Percentiles rank a stretch among this genome's conserved stretches.
Evolutionary conservation across 92 coral and sea anemone species (phyloP).

Genomic region (Metridium senile): DNA sequence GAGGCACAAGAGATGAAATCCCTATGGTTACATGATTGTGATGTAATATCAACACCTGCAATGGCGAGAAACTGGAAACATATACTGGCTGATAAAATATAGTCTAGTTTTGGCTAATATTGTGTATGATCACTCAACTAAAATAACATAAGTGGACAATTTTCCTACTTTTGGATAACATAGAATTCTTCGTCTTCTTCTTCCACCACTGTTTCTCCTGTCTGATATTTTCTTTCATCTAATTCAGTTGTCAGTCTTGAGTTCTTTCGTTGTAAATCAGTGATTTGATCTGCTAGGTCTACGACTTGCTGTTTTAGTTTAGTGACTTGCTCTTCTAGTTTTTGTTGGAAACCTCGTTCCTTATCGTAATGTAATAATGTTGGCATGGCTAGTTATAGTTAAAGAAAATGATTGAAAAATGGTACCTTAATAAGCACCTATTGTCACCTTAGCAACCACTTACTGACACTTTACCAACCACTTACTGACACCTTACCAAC

Average conservation of each 20-base stretch:
- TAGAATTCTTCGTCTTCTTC: conserved; percentile 77
- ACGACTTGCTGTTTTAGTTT: conserved; percentile 80
- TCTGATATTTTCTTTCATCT: conserved; percentile 27
- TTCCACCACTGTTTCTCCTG: conserved; percentile 26
- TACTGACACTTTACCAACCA: conserved; percentile 2
- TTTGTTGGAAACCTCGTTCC: conserved; percentile 81
- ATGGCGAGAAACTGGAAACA: too few relatives aligned
- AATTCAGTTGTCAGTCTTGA: conserved; percentile 53
- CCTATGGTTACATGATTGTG: too few relatives aligned
- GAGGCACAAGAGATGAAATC: too few relatives aligned
- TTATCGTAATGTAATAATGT: conserved; percentile 81
- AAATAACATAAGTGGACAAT: not conserved
- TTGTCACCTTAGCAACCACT: conserved; percentile 3
- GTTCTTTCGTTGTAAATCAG: conserved; percentile 77
- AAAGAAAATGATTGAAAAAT: conserved; percentile 25
- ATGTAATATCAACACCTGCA: too few relatives aligned
- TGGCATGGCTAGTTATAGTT: conserved; percentile 80
- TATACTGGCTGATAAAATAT: too few relatives aligned
- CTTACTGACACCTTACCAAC: not conserved
- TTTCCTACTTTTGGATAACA: conserved; percentile 66
- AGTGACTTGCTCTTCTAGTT: conserved; percentile 70
- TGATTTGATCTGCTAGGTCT: conserved; percentile 76
- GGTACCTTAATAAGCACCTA: not conserved
- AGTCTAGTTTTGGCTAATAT: too few relatives aligned
- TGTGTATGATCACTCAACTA: too few relatives aligned